Conservation (phyloP, 2,113 vertebrate species). For the Gadus chalcogrammus region DNA sequence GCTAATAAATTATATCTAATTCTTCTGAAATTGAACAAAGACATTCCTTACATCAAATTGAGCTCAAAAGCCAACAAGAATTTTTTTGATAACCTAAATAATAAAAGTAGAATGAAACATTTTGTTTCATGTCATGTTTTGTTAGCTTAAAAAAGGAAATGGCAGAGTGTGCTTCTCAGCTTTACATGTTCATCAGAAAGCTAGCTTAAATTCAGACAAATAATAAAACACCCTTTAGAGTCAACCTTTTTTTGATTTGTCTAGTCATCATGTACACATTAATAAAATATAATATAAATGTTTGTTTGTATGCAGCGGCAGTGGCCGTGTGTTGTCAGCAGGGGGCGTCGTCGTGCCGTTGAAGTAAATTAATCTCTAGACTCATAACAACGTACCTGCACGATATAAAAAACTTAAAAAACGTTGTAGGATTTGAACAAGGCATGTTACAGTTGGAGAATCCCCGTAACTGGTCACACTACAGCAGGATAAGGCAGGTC, state of each 20-base stretch:
- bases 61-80: slow-evolving; percentile 24
- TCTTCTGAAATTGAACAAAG: background rate
- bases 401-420: too few relatives aligned
- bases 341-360: too few relatives aligned
- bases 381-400: too few relatives aligned
- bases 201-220: slow-evolving; percentile 35
- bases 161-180: slow-evolving; percentile 16
- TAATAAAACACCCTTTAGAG: slow-evolving; percentile 20
- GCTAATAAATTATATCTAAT: slow-evolving; percentile 14
- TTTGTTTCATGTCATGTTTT: slow-evolving; percentile 17
- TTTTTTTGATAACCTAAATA: slow-evolving; percentile 33
- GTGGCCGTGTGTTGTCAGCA: too few relatives aligned
- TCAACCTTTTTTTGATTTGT: background rate
- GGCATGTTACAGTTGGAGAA: too few relatives aligned
- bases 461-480: too few relatives aligned
- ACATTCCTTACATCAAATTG: background rate
- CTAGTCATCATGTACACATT: slow-evolving; percentile 38
- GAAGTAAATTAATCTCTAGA: too few relatives aligned
- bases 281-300: slow-evolving; percentile 14
- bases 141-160: slow-evolving; percentile 34
- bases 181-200: slow-evolving; percentile 27
- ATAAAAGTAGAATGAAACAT: slow-evolving; percentile 41
- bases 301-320: too few relatives aligned
- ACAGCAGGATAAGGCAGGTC: too few relatives aligned
- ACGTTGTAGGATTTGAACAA: too few relatives aligned